Conservation (phyloP, 2,113 vertebrate genomes). For the Hydropotes inermis region DNA sequence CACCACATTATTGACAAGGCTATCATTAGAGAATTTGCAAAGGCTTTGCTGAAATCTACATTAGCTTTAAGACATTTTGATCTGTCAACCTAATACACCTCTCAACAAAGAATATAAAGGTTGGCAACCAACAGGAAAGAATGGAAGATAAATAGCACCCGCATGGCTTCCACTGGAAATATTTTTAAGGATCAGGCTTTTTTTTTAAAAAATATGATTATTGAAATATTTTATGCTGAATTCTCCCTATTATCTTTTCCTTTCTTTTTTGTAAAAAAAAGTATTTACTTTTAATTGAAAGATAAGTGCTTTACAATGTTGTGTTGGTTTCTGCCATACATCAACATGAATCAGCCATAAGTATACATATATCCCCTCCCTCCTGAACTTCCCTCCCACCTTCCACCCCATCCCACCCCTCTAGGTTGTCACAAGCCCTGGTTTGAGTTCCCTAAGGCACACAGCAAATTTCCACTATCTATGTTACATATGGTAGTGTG, state of each 20-base stretch:
- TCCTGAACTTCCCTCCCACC: neutral
- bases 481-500: neutral
- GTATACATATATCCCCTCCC: neutral
- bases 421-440: neutral
- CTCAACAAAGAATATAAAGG: constrained; percentile 30
- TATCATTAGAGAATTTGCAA: constrained; percentile 44
- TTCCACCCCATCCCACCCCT: neutral
- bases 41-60: constrained; percentile 47
- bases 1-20: neutral
- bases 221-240: constrained; percentile 12
- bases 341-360: neutral
- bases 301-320: neutral
- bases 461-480: neutral
- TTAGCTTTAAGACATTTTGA: neutral
- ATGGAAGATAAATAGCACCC: neutral
- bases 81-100: neutral
- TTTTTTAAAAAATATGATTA: neutral
- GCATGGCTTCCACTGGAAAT: neutral
- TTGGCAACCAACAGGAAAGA: neutral
- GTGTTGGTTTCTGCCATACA: neutral
- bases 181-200: neutral
- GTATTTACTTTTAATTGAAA: neutral
- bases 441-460: neutral
- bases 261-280: neutral
- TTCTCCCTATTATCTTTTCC: constrained; percentile 13